Conservation (phyloP, 2,113 vertebrate genomes). For the Nibea coibor region DNA sequence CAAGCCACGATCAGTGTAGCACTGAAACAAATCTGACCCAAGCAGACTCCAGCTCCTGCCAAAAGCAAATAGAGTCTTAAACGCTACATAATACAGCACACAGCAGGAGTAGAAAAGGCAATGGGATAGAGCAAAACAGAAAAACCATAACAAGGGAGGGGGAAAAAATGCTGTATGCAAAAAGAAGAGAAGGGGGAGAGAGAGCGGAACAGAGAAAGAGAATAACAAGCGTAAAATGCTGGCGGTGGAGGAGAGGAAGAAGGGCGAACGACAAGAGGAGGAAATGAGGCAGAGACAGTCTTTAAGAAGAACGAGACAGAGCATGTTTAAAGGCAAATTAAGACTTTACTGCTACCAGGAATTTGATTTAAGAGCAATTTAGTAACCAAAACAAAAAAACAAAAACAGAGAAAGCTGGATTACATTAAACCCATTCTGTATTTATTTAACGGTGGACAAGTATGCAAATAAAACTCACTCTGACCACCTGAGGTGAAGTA, state of each 20-base stretch:
- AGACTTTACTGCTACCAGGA: slow-evolving; percentile 45
- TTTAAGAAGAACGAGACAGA: slow-evolving; percentile 23
- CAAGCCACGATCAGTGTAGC: slow-evolving; percentile 21
- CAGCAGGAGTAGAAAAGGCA: slow-evolving; percentile 12
- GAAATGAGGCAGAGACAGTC: slow-evolving; percentile 44
- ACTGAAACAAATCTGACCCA: slow-evolving; percentile 52
- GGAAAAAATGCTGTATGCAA: background rate
- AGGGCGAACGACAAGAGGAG: slow-evolving; percentile 13
- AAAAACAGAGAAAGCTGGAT: slow-evolving; percentile 28
- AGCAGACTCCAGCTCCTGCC: slow-evolving; percentile 41
- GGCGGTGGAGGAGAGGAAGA: slow-evolving; percentile 26
- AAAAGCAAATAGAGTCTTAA: slow-evolving; percentile 58
- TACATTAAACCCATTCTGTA: slow-evolving; percentile 41
- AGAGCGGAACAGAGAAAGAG: background rate
- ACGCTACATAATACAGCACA: slow-evolving; percentile 42
- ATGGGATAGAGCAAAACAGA: background rate
- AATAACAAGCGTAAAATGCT: slow-evolving; percentile 42
- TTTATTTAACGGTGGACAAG: slow-evolving; percentile 26
- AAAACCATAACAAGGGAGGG: slow-evolving; percentile 19
- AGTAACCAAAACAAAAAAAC: slow-evolving; percentile 12
- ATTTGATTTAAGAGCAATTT: slow-evolving; percentile 38
- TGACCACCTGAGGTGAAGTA: slow-evolving; percentile 26
- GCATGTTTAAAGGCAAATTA: slow-evolving; percentile 47
- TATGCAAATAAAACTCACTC: slow-evolving; percentile 43
- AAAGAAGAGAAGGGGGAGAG: background rate